A percentile compares a stretch with the other conserved stretches of the same genome.
Conservation (phyloP, 2,113 vertebrate genomes). For the Plecotus auritus region DNA sequence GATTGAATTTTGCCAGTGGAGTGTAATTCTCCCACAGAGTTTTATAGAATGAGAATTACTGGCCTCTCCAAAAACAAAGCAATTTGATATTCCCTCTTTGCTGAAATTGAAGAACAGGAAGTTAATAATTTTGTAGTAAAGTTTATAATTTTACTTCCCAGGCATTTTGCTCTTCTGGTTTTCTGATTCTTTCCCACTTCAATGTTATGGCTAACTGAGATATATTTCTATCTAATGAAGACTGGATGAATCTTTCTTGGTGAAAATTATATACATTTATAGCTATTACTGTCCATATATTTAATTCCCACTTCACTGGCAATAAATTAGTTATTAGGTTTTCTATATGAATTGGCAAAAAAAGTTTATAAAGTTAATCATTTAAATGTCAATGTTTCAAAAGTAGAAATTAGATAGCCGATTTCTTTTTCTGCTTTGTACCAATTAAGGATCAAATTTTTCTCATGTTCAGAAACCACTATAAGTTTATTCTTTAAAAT, state of each 20-base stretch:
- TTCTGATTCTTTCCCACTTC: constrained; percentile 19
- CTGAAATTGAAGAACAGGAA: constrained; percentile 41
- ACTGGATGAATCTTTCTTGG: not conserved
- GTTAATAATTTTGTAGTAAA: constrained; percentile 52
- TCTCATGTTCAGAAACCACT: not conserved
- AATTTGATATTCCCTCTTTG: constrained; percentile 34
- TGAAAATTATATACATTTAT: constrained; percentile 37
- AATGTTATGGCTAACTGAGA: constrained; percentile 32
- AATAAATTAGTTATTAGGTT: constrained; percentile 52
- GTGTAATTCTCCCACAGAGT: not conserved
- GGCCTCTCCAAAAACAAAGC: constrained; percentile 12
- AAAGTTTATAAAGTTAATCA: constrained; percentile 35
- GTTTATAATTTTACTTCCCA: constrained; percentile 65
- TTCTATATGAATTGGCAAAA: constrained; percentile 22
- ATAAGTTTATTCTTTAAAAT: not conserved
- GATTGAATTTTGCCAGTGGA: constrained; percentile 5
- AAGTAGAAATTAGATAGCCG: not conserved
- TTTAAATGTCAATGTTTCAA: constrained; percentile 39
- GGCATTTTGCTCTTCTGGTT: constrained; percentile 12
- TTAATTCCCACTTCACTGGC: constrained; percentile 29
- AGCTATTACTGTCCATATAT: constrained; percentile 20
- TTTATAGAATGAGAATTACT: constrained; percentile 40
- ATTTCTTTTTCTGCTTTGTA: constrained; percentile 26
- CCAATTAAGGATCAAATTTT: constrained; percentile 26
- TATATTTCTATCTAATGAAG: constrained; percentile 47